Conservation (phyloP, 2,113 vertebrate genomes). For the Poeciliopsis prolifica region DNA sequence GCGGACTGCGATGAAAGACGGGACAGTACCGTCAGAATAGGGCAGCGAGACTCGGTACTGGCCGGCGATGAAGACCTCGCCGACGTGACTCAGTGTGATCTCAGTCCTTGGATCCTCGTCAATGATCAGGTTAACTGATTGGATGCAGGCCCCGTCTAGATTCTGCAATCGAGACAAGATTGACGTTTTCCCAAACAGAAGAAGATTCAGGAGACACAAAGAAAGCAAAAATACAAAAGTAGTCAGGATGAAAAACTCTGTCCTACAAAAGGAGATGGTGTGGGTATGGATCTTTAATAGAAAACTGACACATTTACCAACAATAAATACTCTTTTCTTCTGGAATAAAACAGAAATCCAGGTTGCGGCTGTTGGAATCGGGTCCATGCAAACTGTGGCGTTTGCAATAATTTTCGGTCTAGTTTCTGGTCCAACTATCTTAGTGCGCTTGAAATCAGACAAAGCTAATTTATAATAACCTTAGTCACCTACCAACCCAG, state of each 20-base stretch:
- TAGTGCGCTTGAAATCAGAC: too few species aligned
- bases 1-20: slow-evolving; percentile 22
- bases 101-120: slow-evolving; percentile 91
- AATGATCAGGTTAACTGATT: slow-evolving; percentile 88
- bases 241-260: neutral
- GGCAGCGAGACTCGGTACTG: slow-evolving; percentile 93
- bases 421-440: too few species aligned
- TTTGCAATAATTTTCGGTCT: too few species aligned
- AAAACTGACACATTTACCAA: neutral
- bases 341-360: too few species aligned
- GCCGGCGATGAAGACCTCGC: slow-evolving; percentile 90
- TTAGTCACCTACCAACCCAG: too few species aligned
- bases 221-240: neutral
- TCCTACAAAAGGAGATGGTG: too few species aligned
- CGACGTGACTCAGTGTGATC: slow-evolving; percentile 90
- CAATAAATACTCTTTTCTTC: neutral
- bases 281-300: neutral
- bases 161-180: slow-evolving; percentile 81
- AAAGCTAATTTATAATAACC: too few species aligned
- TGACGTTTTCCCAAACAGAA: slow-evolving; percentile 13
- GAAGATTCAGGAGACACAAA: slow-evolving; percentile 5
- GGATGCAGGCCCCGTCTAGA: slow-evolving; percentile 92
- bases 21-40: slow-evolving; percentile 88
- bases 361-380: too few species aligned
- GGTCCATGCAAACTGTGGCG: too few species aligned